Base-by-base conservation (phyloP, 2,888 invertebrate genomes). In the Lymantria monacha region DNA sequence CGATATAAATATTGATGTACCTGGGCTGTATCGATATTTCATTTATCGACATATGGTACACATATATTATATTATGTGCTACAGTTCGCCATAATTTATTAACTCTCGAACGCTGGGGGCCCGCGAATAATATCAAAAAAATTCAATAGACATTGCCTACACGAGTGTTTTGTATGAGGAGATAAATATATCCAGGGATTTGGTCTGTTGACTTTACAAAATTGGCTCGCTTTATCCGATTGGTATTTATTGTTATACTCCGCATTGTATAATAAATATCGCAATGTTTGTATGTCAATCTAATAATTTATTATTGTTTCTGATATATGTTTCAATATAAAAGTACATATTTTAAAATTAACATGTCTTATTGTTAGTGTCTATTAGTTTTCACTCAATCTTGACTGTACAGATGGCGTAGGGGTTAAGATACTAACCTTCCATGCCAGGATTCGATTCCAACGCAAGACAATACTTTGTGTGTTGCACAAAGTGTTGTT, bases 21-120 rank as follows among this genome's bases (percentile, higher is more conserved):
- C 9, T 33, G 7, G n/a, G 2, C 7, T 33, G 1, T 33, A 10
- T 33, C 10, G 10, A 33, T 33, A 10, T 33, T 33, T 10, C 1
- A 10, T 33, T 33, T 33, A 33, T 33, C 33, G 33, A 33, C 10
- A 33, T 10, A 10, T 33, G 33, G 1, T 10, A 9, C 33, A 33
- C 33, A n/a, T 12, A n/a, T n/a, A n/a, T n/a, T n/a, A n/a, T n/a
- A 38, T 38, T n/a, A 33, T 10, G 38, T 38, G 38, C 12, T n/a
- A 38, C 38, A 38, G 50, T 44, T 37, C 51, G 33, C 45, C 53
- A 54, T 52, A 51, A 49, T 64, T 49, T 47, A 47, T 47, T 47
- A n/a, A 46, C 43, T 2, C 3, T 44, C 14, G 5, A 40, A 33
- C 10, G 31, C 30, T 11, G 33, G 40, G 13, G 12, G 11, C 7